These are phyloP conservation scores for Papilio demoleus DNA, from an alignment of 2,888 invertebrate genomes.

Conservation along the genomic window DNA sequence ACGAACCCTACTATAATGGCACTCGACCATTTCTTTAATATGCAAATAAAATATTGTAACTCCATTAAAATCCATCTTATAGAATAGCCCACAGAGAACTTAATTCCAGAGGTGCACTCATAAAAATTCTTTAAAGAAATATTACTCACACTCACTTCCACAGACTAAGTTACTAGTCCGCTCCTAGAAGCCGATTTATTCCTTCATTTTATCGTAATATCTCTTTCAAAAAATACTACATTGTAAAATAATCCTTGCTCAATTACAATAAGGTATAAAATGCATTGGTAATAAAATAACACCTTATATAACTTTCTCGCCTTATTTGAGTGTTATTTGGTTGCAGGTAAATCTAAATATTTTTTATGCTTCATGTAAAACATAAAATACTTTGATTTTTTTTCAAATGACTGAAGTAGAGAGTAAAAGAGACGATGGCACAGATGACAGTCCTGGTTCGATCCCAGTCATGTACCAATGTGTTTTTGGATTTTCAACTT, in stretches of 20 bases:
- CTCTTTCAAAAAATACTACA: not conserved
- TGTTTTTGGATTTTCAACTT: too few relatives aligned
- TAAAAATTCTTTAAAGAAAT: constrained; percentile 3
- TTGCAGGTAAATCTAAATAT: constrained; percentile 9
- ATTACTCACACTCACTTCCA: constrained; percentile 2
- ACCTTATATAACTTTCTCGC: not conserved
- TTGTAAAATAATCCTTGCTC: not conserved
- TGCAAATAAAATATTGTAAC: not conserved
- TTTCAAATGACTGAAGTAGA: too few relatives aligned
- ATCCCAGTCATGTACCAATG: too few relatives aligned
- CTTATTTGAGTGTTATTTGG: constrained; percentile 1
- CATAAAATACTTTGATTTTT: not conserved
- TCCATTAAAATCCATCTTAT: not conserved
- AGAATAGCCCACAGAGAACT: not conserved
- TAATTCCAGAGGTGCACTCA: constrained; percentile 3
- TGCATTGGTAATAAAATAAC: not conserved
- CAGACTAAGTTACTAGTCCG: constrained; percentile 10
- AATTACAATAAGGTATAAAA: not conserved
- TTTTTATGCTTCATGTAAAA: not conserved
- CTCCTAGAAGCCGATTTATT: constrained; percentile 16
- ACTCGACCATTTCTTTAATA: not conserved
- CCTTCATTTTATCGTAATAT: constrained; percentile 16
- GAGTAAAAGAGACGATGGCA: too few relatives aligned
- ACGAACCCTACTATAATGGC: not conserved
- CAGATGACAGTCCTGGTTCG: too few relatives aligned